phyloP scores from a whole-genome alignment of 2,113 vertebrate genomes.

The Andinoacara biseriatus region DNA sequence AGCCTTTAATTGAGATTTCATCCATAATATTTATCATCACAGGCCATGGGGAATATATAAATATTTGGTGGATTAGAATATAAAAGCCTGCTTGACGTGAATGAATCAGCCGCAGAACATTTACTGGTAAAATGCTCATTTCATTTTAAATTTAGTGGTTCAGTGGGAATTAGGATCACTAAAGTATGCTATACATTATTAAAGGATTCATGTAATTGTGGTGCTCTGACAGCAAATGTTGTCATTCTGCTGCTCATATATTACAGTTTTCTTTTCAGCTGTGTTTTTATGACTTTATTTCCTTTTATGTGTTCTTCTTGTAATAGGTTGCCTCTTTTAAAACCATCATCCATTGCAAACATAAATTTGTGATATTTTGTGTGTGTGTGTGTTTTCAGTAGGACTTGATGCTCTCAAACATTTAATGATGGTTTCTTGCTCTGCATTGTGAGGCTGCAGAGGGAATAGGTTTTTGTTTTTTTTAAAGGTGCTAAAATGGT shows the following conservation, averaged over 20 bases:
- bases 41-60: not conserved
- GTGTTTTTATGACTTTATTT: not conserved
- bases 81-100: not conserved
- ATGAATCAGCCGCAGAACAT: slow-evolving; percentile 2
- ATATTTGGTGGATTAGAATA: not conserved
- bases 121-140: not conserved
- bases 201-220: not conserved
- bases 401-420: not conserved
- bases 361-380: not conserved
- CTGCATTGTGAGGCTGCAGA: not conserved
- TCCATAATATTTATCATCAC: not conserved
- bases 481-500: not conserved
- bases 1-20: not conserved
- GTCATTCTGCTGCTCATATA: not conserved
- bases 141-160: not conserved
- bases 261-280: not conserved
- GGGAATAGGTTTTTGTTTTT: not conserved
- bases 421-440: not conserved
- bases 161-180: not conserved
- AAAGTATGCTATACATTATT: slow-evolving; percentile 2
- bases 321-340: not conserved
- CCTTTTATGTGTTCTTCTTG: not conserved
- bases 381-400: not conserved
- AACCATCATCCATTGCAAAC: not conserved
- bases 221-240: not conserved